Conservation (phyloP, 2,797 vertebrate genomes). For the Peromyscus aztecus region DNA sequence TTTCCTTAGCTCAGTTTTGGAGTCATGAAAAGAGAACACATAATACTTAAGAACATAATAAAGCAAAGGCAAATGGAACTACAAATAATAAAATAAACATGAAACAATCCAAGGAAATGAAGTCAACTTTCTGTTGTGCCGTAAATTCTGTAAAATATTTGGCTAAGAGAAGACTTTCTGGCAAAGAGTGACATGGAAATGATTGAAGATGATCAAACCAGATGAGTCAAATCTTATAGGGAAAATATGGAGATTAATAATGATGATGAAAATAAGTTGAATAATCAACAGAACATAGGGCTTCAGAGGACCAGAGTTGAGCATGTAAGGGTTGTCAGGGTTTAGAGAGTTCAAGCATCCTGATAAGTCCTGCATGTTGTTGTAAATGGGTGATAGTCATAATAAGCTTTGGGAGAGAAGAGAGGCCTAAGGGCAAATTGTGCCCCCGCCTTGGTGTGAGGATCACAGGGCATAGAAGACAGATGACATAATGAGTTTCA, state of each 20-base stretch:
- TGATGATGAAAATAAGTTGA: neutral
- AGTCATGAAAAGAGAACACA: neutral
- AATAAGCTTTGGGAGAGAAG: neutral
- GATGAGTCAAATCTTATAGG: neutral
- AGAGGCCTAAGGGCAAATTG: neutral
- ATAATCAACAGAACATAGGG: neutral
- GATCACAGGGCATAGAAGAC: neutral
- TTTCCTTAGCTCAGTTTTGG: neutral
- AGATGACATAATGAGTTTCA: neutral
- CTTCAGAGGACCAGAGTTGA: neutral
- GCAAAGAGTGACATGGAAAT: neutral
- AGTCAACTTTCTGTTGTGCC: neutral
- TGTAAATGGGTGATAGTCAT: neutral
- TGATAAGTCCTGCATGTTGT: neutral
- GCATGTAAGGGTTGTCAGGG: neutral
- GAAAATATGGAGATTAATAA: neutral
- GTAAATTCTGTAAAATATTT: neutral
- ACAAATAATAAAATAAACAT: neutral
- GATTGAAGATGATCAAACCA: neutral
- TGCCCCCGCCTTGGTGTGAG: neutral
- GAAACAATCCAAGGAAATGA: neutral
- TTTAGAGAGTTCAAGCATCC: slow-evolving; percentile 21
- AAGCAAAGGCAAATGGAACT: neutral
- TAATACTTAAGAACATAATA: neutral
- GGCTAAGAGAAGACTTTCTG: neutral